Conservation (phyloP, 2,113 vertebrate species). For the Austrofundulus limnaeus region DNA sequence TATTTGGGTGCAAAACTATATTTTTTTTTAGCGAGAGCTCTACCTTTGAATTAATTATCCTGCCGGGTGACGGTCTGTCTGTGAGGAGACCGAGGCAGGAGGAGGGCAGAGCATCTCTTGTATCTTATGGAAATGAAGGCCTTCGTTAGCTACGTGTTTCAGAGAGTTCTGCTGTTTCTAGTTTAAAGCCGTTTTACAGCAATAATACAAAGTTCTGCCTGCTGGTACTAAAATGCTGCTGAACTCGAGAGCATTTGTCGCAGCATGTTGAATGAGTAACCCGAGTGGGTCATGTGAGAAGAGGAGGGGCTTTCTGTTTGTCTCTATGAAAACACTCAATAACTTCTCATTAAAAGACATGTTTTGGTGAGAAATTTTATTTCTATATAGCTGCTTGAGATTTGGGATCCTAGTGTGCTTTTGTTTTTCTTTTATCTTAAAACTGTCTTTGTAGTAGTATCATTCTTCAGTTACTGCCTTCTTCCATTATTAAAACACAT, state of each 20-base stretch:
- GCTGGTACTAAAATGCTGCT: accelerated
- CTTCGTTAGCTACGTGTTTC: background rate
- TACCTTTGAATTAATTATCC: background rate
- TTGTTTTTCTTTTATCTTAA: no score
- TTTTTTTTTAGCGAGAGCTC: background rate
- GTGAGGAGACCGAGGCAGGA: slow-evolving; percentile 76
- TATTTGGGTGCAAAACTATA: accelerated
- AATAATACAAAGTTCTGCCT: no score
- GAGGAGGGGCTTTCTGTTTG: background rate
- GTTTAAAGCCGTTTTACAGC: background rate
- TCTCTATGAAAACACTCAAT: background rate
- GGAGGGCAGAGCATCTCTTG: slow-evolving; percentile 42
- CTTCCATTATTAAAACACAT: no score
- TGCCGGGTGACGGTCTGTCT: slow-evolving; percentile 3
- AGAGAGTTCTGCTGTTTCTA: background rate
- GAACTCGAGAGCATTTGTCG: slow-evolving; percentile 32
- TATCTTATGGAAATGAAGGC: slow-evolving; percentile 33
- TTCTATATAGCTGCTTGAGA: no score
- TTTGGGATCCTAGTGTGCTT: no score
- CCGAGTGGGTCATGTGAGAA: slow-evolving; percentile 47
- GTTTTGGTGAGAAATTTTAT: no score
- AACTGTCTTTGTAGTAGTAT: no score
- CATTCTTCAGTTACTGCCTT: no score
- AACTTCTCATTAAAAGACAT: background rate
- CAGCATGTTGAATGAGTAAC: slow-evolving; percentile 57